Percentiles rank a stretch among this genome's conserved stretches.
phyloP scores from a whole-genome alignment of 2,888 invertebrate genomes.

The Hypena proboscidalis region DNA sequence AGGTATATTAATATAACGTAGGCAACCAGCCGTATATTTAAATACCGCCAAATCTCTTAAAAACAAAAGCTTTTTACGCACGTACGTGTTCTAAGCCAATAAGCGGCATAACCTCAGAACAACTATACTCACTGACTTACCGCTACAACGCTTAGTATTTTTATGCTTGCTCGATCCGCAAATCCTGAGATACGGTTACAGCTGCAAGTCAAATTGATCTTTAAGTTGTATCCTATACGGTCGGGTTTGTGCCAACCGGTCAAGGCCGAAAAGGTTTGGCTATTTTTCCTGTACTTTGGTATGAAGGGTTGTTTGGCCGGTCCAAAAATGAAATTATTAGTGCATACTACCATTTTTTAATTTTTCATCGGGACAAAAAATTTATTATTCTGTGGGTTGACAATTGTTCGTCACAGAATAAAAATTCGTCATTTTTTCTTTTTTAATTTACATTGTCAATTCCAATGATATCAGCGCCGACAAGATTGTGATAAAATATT shows the following conservation, averaged over 20 bases:
- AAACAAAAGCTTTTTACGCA: no score
- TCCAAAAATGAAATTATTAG: conserved; percentile 17
- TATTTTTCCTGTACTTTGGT: conserved; percentile 24
- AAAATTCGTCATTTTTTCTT: conserved; percentile 21
- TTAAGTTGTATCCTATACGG: no score
- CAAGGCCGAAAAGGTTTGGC: conserved; percentile 8
- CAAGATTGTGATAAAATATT: neutral
- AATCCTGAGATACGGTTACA: no score
- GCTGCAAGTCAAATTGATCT: no score
- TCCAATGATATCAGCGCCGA: neutral
- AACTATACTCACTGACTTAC: neutral
- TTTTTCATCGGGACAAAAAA: conserved; percentile 15
- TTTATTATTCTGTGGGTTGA: conserved; percentile 9
- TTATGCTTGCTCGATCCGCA: neutral
- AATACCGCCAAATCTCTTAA: no score
- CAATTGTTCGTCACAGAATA: conserved; percentile 19
- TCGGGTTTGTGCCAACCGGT: conserved; percentile 12
- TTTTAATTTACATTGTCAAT: conserved; percentile 5
- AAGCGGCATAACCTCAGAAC: no score
- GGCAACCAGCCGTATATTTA: no score
- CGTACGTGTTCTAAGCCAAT: no score
- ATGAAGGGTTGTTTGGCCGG: conserved; percentile 20
- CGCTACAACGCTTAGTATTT: conserved; percentile 1
- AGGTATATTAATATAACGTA: no score
- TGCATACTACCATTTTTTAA: conserved; percentile 6